Evolutionary conservation across 2,797 vertebrate species (phyloP), one percentile per base, ranked within the genome.

Genomic region (Tapera naevia): DNA sequence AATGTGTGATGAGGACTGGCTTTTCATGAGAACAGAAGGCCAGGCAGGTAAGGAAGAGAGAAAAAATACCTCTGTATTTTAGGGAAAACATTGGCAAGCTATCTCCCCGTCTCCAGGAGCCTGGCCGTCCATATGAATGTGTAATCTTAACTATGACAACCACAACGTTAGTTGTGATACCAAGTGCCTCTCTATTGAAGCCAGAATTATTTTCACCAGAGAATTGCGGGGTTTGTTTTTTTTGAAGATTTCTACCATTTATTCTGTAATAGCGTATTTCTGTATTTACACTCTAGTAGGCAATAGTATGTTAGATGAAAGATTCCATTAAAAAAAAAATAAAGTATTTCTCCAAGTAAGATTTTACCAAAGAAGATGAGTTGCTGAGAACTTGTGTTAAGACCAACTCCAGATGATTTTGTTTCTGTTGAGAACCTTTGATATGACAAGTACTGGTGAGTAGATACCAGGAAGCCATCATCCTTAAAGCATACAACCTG

Each of bases 1-100:
- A 53, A 58, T 0, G 0, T 1, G 21, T 3, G 58, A 82, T 1
- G 25, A 73, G 28, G 33, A 78, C n/a, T 43, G 48, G 22, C 7
- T 37, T 71, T 73, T 41, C 37, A n/a, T 2, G n/a, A 81, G 37
- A 51, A 62, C 3, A 0, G 56, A 79, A 82, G 69, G n/a, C 22
- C 66, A 85, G 35, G 53, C 16, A 57, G 15, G n/a, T 35, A 78
- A 2, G 27, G 28, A 80, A 87, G 24, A 58, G 5, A 57, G 2
- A 4, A 19, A n/a, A 54, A 30, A 25, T 1, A 11, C 4, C 19
- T 80, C 25, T 0, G 0, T n/a, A 43, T 51, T 86, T 64, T 10
- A 70, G 13, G 25, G 45, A 76, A 80, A 86, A 48, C 2, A 33
- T 35, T 17, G 64, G 14, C 39, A 88, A 80, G 37, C 28, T 74